Percentiles rank a stretch among this genome's conserved stretches.
Evolutionary conservation across 2,888 invertebrate genomes (phyloP).

Genomic region (Mactromeris polynyma): DNA sequence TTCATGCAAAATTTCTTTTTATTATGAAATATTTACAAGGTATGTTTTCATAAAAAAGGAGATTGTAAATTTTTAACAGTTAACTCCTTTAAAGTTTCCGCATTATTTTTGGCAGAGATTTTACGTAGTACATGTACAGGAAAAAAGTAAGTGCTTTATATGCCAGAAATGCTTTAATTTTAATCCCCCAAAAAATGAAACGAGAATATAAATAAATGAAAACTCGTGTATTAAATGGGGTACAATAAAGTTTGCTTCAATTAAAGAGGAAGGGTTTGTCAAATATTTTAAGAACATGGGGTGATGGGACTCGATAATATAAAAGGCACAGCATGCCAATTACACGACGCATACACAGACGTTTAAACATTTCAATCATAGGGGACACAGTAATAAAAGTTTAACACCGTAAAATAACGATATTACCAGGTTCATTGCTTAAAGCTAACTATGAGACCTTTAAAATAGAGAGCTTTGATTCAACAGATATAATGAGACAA

Average conservation of each 20-base stretch:
- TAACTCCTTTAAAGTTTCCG: no score
- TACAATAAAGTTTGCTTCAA: neutral
- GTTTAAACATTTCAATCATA: neutral
- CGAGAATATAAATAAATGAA: no score
- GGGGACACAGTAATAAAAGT: constrained; percentile 14
- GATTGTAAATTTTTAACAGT: no score
- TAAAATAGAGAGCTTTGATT: neutral
- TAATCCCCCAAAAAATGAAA: no score
- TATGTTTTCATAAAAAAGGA: no score
- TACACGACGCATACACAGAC: neutral
- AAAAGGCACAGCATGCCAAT: neutral
- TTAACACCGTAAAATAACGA: neutral
- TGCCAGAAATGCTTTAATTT: neutral
- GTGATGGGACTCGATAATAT: neutral
- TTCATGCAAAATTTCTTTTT: no score
- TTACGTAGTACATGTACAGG: neutral
- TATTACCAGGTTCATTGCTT: neutral
- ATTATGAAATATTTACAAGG: no score
- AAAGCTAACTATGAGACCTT: neutral
- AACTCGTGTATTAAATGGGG: no score
- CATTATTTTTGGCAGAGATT: no score
- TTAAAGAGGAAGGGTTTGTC: neutral
- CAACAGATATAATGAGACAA: neutral
- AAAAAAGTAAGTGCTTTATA: neutral
- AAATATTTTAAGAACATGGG: neutral